A percentile compares a stretch with the other conserved stretches of the same genome.
These are phyloP conservation scores for Paedocypris sp. DNA, from an alignment of 2,113 vertebrate species.

Conservation along the genomic window DNA sequence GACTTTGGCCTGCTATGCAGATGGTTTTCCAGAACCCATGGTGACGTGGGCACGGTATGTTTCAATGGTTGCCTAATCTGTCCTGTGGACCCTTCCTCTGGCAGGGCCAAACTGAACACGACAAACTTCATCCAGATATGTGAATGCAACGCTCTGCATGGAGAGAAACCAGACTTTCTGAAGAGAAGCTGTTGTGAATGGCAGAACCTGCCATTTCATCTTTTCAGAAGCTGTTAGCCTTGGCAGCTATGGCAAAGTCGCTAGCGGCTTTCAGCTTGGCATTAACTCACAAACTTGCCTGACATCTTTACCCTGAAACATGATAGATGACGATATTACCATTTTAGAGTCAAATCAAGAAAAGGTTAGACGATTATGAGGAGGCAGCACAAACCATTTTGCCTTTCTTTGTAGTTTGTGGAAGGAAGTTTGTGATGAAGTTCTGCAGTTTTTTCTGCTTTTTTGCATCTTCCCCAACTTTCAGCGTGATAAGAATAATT, in stretches of 20 bases:
- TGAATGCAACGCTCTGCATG: not conserved
- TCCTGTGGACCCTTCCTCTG: not conserved
- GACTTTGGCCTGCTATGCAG: constrained; percentile 80
- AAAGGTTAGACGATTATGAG: too few relatives aligned
- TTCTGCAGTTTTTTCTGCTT: not conserved
- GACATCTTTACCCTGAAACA: constrained; percentile 16
- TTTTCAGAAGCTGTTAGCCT: constrained; percentile 15
- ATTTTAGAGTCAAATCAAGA: too few relatives aligned
- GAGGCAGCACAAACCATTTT: too few relatives aligned
- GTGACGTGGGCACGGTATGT: constrained; percentile 88
- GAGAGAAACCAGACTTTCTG: constrained; percentile 10
- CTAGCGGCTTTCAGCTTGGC: constrained; percentile 16
- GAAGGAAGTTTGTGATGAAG: constrained; percentile 21
- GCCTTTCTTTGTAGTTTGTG: too few relatives aligned
- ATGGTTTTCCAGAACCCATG: constrained; percentile 86
- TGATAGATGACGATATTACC: not conserved
- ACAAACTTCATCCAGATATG: not conserved
- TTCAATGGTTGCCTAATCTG: not conserved
- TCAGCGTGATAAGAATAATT: not conserved
- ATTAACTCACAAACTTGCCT: constrained; percentile 9
- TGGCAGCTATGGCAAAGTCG: constrained; percentile 3
- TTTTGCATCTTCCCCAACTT: not conserved
- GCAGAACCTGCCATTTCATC: constrained; percentile 15
- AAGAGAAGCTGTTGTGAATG: constrained; percentile 1
- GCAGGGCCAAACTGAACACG: not conserved